Evolutionary conservation across 2,113 vertebrate species (phyloP), one percentile per base, ranked within the genome.

Genomic region (Paraplagusia blochii): DNA sequence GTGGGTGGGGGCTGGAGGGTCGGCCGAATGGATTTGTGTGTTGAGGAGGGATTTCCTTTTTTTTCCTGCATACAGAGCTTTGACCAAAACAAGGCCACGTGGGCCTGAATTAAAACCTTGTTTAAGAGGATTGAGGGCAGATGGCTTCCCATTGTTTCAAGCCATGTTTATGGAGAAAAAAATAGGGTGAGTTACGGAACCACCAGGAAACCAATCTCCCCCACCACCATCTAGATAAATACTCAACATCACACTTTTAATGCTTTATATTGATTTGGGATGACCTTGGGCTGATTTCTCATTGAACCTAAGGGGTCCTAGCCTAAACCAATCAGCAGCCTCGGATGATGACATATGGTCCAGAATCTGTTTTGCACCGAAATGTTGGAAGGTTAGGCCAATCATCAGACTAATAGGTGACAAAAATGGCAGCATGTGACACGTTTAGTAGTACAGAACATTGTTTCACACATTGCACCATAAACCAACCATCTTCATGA

Each of bases 51-150:
- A 8, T 38, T 11, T 71, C 54, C 72, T 58, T 36, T 42, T 77
- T 66, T 64, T 67, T 38, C 72, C 39, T 65, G 54, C 48, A 47
- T 66, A 53, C 44, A 44, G 71, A 55, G 79, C 80, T 85, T 83
- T 79, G 76, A 80, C 73, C 79, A 65, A 77, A 80, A 56, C 48
- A 59, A 53, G 66, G 67, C 67, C 83, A 79, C 69, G 67, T 88
- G 81, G 66, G 72, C 58, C 55, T 15, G 72, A 75, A 70, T 81
- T 85, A 83, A 85, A 88, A 76, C 29, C 72, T 58, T 58, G 54
- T 87, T 80, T 86, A 89, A 89, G 83, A 85, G 87, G 89, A 88
- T 89, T 88, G 60, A 0, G 66, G 72, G 60, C 84, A 88, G 85
- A 87, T 89, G 85, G 85, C 36, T 45, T 74, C 60, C 80, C 69